These are phyloP conservation scores for Erynnis tages DNA, from an alignment of 2,888 invertebrate species.

Conservation along the genomic window DNA sequence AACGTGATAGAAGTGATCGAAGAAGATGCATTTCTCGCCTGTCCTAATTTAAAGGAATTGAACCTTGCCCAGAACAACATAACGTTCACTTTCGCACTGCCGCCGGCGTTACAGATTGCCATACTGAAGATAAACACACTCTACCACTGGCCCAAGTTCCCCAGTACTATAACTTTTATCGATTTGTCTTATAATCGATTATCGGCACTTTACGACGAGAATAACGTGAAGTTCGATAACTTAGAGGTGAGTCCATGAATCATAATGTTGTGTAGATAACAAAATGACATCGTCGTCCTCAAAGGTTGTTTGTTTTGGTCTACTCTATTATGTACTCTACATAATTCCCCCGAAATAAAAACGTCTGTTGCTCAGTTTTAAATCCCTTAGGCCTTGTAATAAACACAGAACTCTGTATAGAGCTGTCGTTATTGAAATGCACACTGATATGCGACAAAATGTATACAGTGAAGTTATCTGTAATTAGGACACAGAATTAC, in stretches of 20 bases:
- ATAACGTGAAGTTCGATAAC: conserved; percentile 61
- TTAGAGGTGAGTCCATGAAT: conserved; percentile 59
- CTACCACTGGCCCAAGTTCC: conserved; percentile 70
- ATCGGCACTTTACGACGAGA: conserved; percentile 61
- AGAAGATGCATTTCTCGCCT: conserved; percentile 59
- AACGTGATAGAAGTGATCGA: conserved; percentile 72
- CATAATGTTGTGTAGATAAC: neutral
- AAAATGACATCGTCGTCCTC: too few species aligned
- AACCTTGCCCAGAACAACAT: conserved; percentile 74
- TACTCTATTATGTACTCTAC: too few species aligned
- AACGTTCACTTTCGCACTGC: conserved; percentile 64
- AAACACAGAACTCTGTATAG: too few species aligned
- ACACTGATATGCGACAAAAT: too few species aligned
- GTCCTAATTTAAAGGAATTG: conserved; percentile 62
- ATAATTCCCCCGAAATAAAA: too few species aligned
- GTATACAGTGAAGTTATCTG: too few species aligned
- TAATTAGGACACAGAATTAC: too few species aligned
- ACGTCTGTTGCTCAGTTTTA: too few species aligned
- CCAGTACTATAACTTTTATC: conserved; percentile 63
- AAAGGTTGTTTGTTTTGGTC: too few species aligned
- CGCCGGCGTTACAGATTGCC: conserved; percentile 61
- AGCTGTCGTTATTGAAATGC: too few species aligned
- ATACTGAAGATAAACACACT: conserved; percentile 66
- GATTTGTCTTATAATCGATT: conserved; percentile 71
- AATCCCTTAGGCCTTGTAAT: too few species aligned